A percentile compares a stretch with the other conserved stretches of the same genome.
These are phyloP conservation scores for Hystrix brachyura DNA, from an alignment of 2,113 vertebrate species.

Conservation along the genomic window DNA sequence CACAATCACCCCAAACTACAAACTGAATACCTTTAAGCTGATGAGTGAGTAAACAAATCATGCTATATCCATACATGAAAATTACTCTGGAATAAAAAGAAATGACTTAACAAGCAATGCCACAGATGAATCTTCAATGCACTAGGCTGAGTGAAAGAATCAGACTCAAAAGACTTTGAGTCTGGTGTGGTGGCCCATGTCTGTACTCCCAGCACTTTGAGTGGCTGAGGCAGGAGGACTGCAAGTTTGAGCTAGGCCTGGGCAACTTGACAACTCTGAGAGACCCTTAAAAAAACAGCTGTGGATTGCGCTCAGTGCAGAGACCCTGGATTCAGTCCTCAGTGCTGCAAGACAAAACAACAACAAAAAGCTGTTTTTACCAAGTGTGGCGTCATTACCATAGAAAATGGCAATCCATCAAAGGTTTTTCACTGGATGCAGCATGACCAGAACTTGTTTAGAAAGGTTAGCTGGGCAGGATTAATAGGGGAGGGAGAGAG, in stretches of 20 bases:
- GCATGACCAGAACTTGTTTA: background rate
- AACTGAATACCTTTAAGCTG: background rate
- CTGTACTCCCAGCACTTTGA: background rate
- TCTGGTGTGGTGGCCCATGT: background rate
- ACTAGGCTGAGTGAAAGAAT: background rate
- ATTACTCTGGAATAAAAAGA: background rate
- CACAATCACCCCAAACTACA: background rate
- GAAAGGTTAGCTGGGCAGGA: background rate
- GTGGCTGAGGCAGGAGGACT: background rate
- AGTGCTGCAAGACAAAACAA: background rate
- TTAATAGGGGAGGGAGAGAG: background rate
- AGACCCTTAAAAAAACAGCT: background rate
- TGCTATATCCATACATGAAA: background rate
- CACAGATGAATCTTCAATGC: background rate
- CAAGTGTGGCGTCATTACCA: background rate
- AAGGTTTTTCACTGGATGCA: background rate
- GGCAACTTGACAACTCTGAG: background rate
- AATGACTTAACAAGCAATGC: background rate
- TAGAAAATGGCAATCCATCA: background rate
- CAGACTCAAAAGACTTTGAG: background rate
- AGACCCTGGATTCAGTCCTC: background rate
- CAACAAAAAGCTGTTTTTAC: background rate
- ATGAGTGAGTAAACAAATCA: background rate
- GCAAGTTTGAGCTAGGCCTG: background rate
- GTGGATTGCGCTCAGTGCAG: background rate